Conservation (phyloP, 2,113 vertebrate genomes). For the Leptodactylus fuscus region DNA sequence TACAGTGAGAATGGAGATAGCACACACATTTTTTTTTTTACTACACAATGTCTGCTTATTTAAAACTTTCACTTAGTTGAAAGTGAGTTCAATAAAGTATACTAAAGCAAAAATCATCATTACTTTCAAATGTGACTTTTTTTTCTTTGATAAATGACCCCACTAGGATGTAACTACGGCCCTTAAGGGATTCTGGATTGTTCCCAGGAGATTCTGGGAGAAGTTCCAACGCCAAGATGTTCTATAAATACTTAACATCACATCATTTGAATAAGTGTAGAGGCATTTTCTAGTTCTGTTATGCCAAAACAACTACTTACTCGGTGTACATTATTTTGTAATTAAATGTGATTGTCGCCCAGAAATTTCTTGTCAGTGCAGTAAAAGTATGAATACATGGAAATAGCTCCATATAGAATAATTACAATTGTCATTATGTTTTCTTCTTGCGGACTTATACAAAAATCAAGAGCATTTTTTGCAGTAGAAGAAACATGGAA, state of each 20-base stretch:
- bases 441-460: background rate
- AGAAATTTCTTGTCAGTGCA: background rate
- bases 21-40: background rate
- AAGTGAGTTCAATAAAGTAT: background rate
- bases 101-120: slow-evolving; percentile 19
- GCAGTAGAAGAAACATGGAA: background rate
- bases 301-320: slow-evolving; percentile 13
- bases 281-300: slow-evolving; percentile 33
- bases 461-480: background rate
- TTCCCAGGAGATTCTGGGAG: slow-evolving; percentile 49
- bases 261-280: slow-evolving; percentile 10
- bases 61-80: background rate
- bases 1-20: too few relatives aligned
- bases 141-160: slow-evolving; percentile 49
- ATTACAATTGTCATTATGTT: background rate
- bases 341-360: background rate
- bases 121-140: slow-evolving; percentile 13
- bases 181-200: slow-evolving; percentile 37
- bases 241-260: slow-evolving; percentile 49
- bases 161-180: slow-evolving; percentile 35
- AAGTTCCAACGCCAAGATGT: slow-evolving; percentile 29
- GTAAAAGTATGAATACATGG: background rate
- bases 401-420: background rate
- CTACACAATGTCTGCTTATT: background rate
- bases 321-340: slow-evolving; percentile 21